These are phyloP conservation scores for Chelon labrosus DNA, from an alignment of 2,797 vertebrate species.

Conservation along the genomic window DNA sequence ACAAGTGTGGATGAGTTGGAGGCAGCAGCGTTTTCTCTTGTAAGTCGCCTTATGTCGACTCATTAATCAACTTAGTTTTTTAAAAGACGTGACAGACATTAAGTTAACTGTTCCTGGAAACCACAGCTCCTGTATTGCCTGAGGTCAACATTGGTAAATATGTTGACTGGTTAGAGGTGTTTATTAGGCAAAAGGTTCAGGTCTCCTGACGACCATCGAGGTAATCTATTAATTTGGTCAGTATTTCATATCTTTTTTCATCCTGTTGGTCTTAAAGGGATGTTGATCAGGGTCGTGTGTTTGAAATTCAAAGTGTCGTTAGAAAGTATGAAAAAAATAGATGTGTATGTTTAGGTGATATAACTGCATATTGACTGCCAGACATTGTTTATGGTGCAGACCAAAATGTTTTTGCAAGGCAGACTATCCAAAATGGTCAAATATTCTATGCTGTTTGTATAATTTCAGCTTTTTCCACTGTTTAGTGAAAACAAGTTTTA, in stretches of 20 bases:
- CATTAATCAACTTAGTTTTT: background rate
- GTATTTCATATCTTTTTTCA: no score
- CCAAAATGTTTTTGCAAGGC: background rate
- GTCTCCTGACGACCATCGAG: no score
- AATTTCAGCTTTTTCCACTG: constrained; percentile 2
- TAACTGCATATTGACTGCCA: no score
- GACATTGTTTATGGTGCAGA: no score
- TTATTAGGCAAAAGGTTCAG: background rate
- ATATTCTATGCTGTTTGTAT: constrained; percentile 9
- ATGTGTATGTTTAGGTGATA: no score
- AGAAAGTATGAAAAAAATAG: no score
- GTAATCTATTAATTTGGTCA: no score
- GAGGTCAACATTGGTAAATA: no score
- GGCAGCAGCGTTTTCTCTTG: background rate
- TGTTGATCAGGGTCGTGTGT: no score
- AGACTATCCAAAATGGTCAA: background rate
- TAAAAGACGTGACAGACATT: background rate
- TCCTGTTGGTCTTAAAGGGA: no score
- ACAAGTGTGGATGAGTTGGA: background rate
- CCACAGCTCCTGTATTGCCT: background rate
- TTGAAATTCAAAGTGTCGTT: no score
- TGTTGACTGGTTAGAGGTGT: background rate
- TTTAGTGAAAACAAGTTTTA: constrained; percentile 30
- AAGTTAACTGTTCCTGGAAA: background rate
- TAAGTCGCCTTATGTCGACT: background rate